Evolutionary conservation across 2,797 vertebrate genomes (phyloP).

Genomic region (Ctenosaura bakeri): DNA sequence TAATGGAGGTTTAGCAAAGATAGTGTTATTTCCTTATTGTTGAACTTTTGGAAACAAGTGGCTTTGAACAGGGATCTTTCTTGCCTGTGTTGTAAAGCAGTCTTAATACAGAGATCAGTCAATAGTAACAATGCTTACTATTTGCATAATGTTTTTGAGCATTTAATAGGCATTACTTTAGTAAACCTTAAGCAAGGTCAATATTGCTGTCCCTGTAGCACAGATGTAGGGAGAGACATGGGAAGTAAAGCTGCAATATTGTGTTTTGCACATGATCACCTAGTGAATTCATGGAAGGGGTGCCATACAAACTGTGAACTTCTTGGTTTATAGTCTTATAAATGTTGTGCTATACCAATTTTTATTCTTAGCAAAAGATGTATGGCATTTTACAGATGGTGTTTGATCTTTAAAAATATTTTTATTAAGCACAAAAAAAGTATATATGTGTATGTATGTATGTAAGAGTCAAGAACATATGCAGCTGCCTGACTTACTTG

Average conservation of each 20-base stretch:
- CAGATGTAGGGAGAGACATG: not conserved
- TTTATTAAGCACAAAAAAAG: no score
- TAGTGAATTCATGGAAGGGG: not conserved
- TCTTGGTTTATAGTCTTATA: not conserved
- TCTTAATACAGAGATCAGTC: not conserved
- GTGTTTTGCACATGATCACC: not conserved
- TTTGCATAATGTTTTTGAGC: not conserved
- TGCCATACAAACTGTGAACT: not conserved
- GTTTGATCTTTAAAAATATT: no score
- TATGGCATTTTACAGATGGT: no score
- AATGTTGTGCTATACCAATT: not conserved
- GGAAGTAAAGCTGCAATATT: not conserved
- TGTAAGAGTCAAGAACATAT: no score
- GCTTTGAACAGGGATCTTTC: not conserved
- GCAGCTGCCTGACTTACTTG: no score
- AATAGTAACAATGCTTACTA: not conserved
- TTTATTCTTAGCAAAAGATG: not conserved
- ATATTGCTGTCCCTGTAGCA: not conserved
- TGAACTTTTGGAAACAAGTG: not conserved
- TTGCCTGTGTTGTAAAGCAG: not conserved
- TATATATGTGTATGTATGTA: no score
- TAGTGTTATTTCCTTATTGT: not conserved
- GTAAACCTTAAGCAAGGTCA: not conserved
- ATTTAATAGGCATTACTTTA: not conserved
- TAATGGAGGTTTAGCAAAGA: not conserved